A percentile compares a stretch with the other conserved stretches of the same genome.
Evolutionary conservation across 2,797 vertebrate genomes (phyloP).

Genomic region (Luscinia luscinia): DNA sequence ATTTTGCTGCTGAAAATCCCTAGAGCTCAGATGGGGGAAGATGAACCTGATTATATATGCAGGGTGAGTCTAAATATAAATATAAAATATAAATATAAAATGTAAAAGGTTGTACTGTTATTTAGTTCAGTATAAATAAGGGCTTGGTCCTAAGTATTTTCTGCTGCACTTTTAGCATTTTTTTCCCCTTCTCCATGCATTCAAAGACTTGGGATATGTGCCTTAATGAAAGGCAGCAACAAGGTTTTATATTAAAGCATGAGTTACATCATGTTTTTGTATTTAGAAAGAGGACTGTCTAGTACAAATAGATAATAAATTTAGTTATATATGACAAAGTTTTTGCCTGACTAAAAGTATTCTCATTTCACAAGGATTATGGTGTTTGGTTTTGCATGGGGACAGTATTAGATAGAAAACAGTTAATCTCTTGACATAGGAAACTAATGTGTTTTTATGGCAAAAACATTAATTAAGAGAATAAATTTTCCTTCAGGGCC

Average conservation of each 20-base stretch:
- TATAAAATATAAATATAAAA: background rate
- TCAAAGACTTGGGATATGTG: background rate
- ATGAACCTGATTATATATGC: background rate
- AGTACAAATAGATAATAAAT: background rate
- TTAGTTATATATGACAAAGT: background rate
- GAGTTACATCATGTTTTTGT: background rate
- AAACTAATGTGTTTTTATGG: background rate
- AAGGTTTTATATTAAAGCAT: background rate
- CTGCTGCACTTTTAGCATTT: background rate
- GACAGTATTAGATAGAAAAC: background rate
- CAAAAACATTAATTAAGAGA: background rate
- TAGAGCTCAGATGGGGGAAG: background rate
- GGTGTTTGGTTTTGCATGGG: background rate
- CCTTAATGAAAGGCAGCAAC: background rate
- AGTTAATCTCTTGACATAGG: background rate
- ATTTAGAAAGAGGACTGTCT: background rate
- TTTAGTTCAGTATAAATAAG: background rate
- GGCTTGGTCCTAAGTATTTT: background rate
- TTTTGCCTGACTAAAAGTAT: background rate
- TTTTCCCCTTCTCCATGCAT: background rate
- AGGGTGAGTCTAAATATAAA: background rate
- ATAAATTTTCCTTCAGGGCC: slow-evolving; percentile 1
- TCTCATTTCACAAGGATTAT: background rate
- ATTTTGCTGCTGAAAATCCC: background rate
- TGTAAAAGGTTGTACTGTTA: background rate